These are phyloP conservation scores for Agelaius phoeniceus DNA, from an alignment of 2,113 vertebrate genomes.

Conservation along the genomic window DNA sequence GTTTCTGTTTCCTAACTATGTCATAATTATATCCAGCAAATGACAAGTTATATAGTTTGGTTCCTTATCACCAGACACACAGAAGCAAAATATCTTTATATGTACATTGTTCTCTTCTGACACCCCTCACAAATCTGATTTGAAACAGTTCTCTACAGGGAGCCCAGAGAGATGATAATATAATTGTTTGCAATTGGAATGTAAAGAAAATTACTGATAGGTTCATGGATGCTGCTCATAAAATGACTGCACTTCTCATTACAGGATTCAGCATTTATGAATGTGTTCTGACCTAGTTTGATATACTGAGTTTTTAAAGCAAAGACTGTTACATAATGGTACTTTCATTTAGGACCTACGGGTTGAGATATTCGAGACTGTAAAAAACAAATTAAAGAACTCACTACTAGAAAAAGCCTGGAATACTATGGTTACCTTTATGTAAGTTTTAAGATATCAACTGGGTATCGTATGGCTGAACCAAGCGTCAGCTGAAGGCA, in stretches of 20 bases:
- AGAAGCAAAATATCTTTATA: constrained; percentile 1
- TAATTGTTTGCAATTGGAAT: neutral
- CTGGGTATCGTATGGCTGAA: neutral
- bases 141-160: neutral
- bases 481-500: neutral
- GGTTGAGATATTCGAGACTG: neutral
- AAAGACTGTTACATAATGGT: neutral
- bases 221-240: neutral
- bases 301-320: neutral
- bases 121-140: neutral
- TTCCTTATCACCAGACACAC: constrained; percentile 39
- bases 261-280: neutral
- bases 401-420: neutral
- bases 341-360: neutral
- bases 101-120: neutral
- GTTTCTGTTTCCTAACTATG: neutral
- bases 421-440: neutral
- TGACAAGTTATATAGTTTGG: neutral
- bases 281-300: neutral
- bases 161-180: neutral
- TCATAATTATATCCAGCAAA: constrained; percentile 18
- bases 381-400: neutral
- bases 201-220: constrained; percentile 1
- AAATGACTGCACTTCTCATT: neutral
- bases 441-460: neutral